Conservation (phyloP, 53 echinoderm and acorn worm species). For the Patiria pectinifera region DNA sequence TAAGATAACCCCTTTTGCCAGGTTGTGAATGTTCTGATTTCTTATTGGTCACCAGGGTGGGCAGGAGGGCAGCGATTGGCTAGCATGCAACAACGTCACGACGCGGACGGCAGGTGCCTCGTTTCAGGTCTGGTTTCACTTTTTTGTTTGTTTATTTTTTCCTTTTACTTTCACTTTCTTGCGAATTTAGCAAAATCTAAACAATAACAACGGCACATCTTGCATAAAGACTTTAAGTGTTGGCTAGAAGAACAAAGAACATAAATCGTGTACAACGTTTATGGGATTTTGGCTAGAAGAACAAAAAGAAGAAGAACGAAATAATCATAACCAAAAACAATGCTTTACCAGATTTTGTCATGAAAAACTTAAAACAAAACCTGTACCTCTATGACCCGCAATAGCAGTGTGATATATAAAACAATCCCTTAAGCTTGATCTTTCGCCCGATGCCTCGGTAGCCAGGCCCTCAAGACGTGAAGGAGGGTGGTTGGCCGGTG, state of each 20-base stretch:
- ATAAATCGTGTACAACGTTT: too few relatives aligned
- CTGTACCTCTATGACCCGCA: neutral
- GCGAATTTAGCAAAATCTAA: neutral
- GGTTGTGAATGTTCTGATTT: conserved; percentile 62
- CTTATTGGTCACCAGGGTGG: conserved; percentile 66
- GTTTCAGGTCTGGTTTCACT: conserved; percentile 59
- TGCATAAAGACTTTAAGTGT: too few relatives aligned
- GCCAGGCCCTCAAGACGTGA: conserved; percentile 3
- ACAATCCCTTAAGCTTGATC: conserved; percentile 3
- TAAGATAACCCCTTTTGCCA: conserved; percentile 15
- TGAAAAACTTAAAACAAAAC: neutral
- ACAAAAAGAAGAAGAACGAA: too few relatives aligned
- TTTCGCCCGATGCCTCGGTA: conserved; percentile 47
- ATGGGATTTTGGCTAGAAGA: too few relatives aligned
- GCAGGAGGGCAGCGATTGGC: conserved; percentile 70
- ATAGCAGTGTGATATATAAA: neutral
- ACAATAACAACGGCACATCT: too few relatives aligned
- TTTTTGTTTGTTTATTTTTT: conserved; percentile 22
- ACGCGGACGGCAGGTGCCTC: conserved; percentile 56
- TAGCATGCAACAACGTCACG: conserved; percentile 66
- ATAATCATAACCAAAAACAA: too few relatives aligned
- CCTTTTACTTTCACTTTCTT: neutral
- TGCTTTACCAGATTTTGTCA: too few relatives aligned
- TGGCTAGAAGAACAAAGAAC: too few relatives aligned
- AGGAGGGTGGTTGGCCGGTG: conserved; percentile 2